These are phyloP conservation scores for Geopemphigus sp. DNA, from an alignment of 1,140 invertebrate species.

Conservation along the genomic window DNA sequence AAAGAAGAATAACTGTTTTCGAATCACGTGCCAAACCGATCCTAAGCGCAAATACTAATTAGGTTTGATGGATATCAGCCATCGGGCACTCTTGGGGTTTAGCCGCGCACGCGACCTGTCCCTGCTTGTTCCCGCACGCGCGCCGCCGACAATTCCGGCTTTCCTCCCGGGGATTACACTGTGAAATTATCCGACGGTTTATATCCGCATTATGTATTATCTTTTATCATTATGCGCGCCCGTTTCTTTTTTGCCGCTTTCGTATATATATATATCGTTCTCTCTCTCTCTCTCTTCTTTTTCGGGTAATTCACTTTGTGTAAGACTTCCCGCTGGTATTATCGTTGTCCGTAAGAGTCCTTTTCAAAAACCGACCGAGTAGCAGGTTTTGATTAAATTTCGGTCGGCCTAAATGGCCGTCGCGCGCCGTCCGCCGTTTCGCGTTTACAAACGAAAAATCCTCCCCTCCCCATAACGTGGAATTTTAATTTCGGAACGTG, in stretches of 20 bases:
- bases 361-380: neutral
- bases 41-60: constrained; percentile 36
- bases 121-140: neutral
- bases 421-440: too few species aligned
- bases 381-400: constrained; percentile 16
- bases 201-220: constrained; percentile 32
- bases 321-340: constrained; percentile 46
- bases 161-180: constrained; percentile 31
- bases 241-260: neutral
- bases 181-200: constrained; percentile 46
- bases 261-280: neutral
- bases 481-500: too few species aligned
- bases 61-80: constrained; percentile 50
- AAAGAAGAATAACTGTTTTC: constrained; percentile 43
- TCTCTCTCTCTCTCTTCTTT: neutral
- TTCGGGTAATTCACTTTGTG: constrained; percentile 36
- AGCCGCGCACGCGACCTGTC: constrained; percentile 45
- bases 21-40: constrained; percentile 49
- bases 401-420: constrained; percentile 3
- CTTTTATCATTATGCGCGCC: constrained; percentile 40
- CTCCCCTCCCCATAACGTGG: too few species aligned
- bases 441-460: too few species aligned
- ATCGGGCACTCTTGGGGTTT: constrained; percentile 48
- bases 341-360: neutral
- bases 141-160: constrained; percentile 1